Evolutionary conservation across 2,888 invertebrate species (phyloP), one percentile per base, ranked within the genome.

Genomic region (Antheraea yamamai): DNA sequence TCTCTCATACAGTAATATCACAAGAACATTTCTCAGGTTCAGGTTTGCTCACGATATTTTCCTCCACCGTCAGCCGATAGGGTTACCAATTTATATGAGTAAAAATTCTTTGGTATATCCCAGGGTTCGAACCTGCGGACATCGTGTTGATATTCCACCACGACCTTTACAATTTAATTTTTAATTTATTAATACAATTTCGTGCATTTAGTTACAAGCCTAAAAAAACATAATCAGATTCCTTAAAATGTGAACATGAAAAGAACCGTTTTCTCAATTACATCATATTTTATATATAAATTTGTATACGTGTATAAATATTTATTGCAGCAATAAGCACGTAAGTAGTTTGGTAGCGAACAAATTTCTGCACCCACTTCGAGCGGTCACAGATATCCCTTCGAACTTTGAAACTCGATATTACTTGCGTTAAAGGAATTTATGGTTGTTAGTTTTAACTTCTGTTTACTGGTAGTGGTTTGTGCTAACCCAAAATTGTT

Each of bases 381-480:
- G 23, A 68, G 35, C 14, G 68, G 68, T 68, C 35, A 68, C 35
- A 68, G 30, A 68, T 16, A 7, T 35, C 68, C 16, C 18, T 30
- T 30, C 14, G 68, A 30, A 35, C 35, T 68, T 68, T 35, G 35
- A 14, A 68, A 68, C 26, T 35, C 68, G 35, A 68, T 35, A 10
- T 23, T 66, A 30, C 30, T 66, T 66, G 66, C 66, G 66, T 66
- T 66, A 30, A 16, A 68, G 18, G 68, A 35, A 68, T 68, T 68
- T 68, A 68, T 18, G 35, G 35, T 35, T 68, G 18, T 68, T 18
- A 4, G 68, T 35, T 68, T 35, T 68, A 68, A 23, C 68, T 68
- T 35, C 68, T 68, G 68, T 68, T 16, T 68, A 68, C 68, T 68
- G 10, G 30, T 35, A 35, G 61, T 61, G 12, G 23, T 61, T 23